Conservation (phyloP, 2,888 invertebrate species). For the Stenodera caucasica region DNA sequence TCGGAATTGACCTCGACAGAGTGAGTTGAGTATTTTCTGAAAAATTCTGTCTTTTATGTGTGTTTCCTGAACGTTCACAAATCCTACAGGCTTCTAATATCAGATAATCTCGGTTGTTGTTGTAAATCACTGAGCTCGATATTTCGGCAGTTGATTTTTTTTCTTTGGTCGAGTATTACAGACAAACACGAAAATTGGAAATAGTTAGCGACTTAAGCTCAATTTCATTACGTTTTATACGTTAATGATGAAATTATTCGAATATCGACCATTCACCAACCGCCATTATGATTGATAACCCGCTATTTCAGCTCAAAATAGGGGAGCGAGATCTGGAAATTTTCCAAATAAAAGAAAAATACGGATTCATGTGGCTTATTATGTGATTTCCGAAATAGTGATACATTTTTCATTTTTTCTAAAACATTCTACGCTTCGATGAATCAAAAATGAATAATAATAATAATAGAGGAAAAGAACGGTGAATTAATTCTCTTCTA, state of each 20-base stretch:
- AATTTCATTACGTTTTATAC: too few relatives aligned
- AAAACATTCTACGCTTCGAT: too few relatives aligned
- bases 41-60: too few relatives aligned
- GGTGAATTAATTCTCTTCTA: too few relatives aligned
- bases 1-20: too few relatives aligned
- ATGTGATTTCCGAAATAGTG: neutral
- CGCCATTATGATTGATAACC: slow-evolving; percentile 2
- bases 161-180: too few relatives aligned
- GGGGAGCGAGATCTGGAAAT: neutral
- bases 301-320: neutral
- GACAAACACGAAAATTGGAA: too few relatives aligned
- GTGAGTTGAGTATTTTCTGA: too few relatives aligned
- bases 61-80: neutral
- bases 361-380: neutral
- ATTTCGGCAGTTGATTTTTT: neutral
- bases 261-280: neutral
- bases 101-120: neutral
- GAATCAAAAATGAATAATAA: too few relatives aligned
- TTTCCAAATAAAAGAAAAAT: neutral
- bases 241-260: neutral
- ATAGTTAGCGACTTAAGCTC: too few relatives aligned
- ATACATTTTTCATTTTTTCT: neutral
- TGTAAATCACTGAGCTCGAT: slow-evolving; percentile 1
- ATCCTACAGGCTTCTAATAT: neutral
- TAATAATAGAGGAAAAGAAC: too few relatives aligned